Conservation (phyloP, 2,113 vertebrate species). For the Haemorhous mexicanus region DNA sequence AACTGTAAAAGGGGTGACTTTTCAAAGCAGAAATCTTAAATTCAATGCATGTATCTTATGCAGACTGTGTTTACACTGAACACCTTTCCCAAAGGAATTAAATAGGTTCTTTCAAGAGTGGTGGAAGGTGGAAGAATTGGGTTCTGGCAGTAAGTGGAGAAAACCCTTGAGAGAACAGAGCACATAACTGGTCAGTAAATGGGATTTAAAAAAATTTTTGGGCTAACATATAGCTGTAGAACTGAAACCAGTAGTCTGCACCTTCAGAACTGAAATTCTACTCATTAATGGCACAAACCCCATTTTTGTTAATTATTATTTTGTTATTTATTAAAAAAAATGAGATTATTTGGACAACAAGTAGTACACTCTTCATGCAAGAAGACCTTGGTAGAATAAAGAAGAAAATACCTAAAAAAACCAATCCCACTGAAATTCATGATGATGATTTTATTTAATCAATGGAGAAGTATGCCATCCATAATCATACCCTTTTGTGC, state of each 20-base stretch:
- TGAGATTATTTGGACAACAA: not conserved
- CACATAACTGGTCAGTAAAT: not conserved
- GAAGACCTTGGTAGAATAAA: not conserved
- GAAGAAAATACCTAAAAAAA: not conserved
- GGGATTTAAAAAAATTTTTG: not conserved
- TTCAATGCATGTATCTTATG: not conserved
- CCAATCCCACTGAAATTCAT: not conserved
- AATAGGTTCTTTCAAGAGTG: not conserved
- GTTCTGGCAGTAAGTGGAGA: not conserved
- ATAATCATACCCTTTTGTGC: not conserved
- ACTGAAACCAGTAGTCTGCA: not conserved
- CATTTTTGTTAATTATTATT: not conserved
- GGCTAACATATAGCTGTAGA: not conserved
- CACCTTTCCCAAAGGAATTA: not conserved
- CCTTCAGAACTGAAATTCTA: not conserved
- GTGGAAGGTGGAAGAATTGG: not conserved
- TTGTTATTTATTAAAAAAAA: not conserved
- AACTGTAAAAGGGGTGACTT: not conserved
- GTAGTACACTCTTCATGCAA: not conserved
- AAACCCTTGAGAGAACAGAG: not conserved
- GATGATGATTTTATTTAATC: not conserved
- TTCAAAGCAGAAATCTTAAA: not conserved
- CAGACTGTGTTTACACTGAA: not conserved
- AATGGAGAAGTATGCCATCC: not conserved
- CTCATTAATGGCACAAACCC: not conserved